Evolutionary conservation across 2,888 invertebrate genomes (phyloP), one percentile per base, ranked within the genome.

Genomic region (Mycalesis mineus): DNA sequence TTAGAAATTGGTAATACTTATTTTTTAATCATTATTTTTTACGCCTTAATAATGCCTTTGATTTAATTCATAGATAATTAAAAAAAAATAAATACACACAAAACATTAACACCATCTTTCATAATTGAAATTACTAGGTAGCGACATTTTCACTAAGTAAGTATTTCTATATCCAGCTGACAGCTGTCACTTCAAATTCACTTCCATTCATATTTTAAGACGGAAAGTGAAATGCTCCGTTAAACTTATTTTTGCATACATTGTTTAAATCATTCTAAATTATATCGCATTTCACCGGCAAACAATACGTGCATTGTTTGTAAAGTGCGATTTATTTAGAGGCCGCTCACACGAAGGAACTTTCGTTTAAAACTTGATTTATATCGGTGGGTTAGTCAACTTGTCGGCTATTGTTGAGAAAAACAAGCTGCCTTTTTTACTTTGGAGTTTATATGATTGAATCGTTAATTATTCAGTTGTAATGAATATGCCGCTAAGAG

Each of bases 231-330:
- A 65, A 61, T 40, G 42, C 47, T 36, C 50, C 51, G 57, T 53
- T 50, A 57, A 61, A 60, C 17, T 49, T 53, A 57, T 47, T 66
- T 63, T 58, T 60, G 61, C 59, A 53, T 55, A 44, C 55, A 57
- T 61, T 62, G 52, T 62, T 49, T 57, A 59, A 58, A 47, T 47
- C 47, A 63, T 57, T 50, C 53, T 73, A 70, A 83, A 78, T 81
- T 79, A 78, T 80, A 77, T 75, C 73, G 75, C 74, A 84, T 79
- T 86, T 84, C 81, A 76, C 74, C 72, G 77, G 63, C 67, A 74
- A 85, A 88, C 88, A 88, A 88, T 86, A 79, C 83, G 71, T 75
- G 78, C 83, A 86, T 88, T 88, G 88, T 88, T 85, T 83, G 72
- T 71, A 65, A 71, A 75, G 68, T 72, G 70, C 77, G 74, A 82